Base-by-base conservation (phyloP, 2,888 invertebrate species). In the Lottia scabra region DNA sequence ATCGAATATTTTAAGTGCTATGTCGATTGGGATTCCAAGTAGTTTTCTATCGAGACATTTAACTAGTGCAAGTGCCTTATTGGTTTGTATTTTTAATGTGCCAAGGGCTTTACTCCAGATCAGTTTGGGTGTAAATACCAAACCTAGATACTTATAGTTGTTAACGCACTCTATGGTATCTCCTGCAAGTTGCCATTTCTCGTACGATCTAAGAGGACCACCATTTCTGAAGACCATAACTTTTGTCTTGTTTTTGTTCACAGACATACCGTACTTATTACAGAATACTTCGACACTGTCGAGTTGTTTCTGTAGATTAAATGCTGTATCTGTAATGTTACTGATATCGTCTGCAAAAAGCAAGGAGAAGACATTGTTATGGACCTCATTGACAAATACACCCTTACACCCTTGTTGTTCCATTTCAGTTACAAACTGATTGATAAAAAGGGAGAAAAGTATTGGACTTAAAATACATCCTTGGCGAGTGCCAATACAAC, bases 271-370 rank as follows among this genome's bases (percentile, higher is more conserved):
- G 23, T 30, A 67, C 16, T 62, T 30, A 10, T 63, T 63, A 69
- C 69, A 73, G 38, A 69, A 69, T 23, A 19, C 15, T 19, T 13
- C 19, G 38, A 72, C 56, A 45, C 56, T 38, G 16, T 73, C 65
- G 19, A 73, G 38, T 45, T 73, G 70, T 27, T 62, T 30, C 4
- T 70, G 69, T 1, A 69, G 64, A 38, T 69, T 44, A 19, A 69
- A n/a, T n/a, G n/a, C 63, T 26, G 48, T 64, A 23, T 70, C 70
- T 2, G 73, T 19, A 23, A 66, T 27, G 26, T 65, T 73, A 16
- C 63, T 67, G 2, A 73, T 38, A 23, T 70, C 70, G 19, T 70
- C 73, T 23, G 73, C 63, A 70, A 44, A 73, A 8, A 73, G 30
- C 23, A 67, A 19, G 16, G 48, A 70, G 19, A 65, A 44, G 38